Evolutionary conservation across 2,797 vertebrate species (phyloP), one percentile per base, ranked within the genome.

Genomic region (Pangasius djambal): DNA sequence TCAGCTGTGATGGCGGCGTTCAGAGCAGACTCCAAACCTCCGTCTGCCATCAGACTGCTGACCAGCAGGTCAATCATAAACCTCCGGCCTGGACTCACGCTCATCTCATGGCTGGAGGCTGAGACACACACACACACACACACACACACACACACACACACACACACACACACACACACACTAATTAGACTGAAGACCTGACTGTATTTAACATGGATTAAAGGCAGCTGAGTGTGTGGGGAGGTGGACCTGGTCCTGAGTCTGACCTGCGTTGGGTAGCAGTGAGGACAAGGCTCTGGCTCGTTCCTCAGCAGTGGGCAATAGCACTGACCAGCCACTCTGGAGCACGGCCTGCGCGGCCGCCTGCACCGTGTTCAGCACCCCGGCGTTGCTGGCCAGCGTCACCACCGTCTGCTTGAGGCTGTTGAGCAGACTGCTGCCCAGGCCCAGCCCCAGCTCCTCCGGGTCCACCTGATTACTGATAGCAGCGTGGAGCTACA

Each of bases 11-110:
- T 99, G 89, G 99, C 99, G 65, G 99, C 98, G 5, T 97, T 97
- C 75, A 99, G 94, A 0, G 99, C 99, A 13, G 98, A 99, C 89
- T 99, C 99, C 86, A 99, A 93, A 10, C 99, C 99, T 83, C 99
- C 99, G 55, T 99, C 99, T 25, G 98, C 98, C 99, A 99, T 99
- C 91, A 99, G 93, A 94, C 99, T 99, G 96, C 98, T 98, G 92
- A 99, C 99, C 93, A 99, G 92, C 52, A 99, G 95, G 93, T 99
- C 99, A 67, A 99, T 99, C 99, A 99, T 99, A 93, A 99, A 99
- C n/a, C 98, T 97, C 12, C 98, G 97, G 0, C 99, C 99, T 0
- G 98, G 97, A 91, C 98, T 99, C 88, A 99, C 95, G 10, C 95
- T 97, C 96, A 98, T 98, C 92, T 99, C 99, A 88, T 97, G 98